A percentile compares a stretch with the other conserved stretches of the same genome.
These are phyloP conservation scores for Cephalopterus ornatus DNA, from an alignment of 2,113 vertebrate species.

Conservation along the genomic window DNA sequence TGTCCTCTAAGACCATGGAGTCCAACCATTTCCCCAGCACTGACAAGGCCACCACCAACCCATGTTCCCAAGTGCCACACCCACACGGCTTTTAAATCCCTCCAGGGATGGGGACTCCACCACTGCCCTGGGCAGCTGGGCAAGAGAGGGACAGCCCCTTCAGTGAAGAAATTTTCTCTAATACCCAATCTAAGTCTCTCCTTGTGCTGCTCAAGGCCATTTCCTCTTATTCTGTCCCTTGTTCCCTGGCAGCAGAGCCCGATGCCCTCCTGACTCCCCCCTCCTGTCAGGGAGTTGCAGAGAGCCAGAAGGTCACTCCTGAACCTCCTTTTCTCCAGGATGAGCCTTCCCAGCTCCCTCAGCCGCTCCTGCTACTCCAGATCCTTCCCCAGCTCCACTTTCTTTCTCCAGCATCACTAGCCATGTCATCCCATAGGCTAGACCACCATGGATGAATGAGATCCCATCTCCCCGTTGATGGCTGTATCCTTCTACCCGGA, in stretches of 20 bases:
- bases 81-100: background rate
- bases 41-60: no score
- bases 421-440: rapidly evolving
- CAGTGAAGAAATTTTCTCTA: background rate
- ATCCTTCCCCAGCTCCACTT: background rate
- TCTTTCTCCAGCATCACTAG: background rate
- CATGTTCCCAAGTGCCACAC: rapidly evolving
- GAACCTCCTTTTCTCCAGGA: background rate
- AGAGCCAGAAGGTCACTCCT: background rate
- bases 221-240: background rate
- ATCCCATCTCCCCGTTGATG: rapidly evolving
- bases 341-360: background rate
- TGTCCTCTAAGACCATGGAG: no score
- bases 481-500: background rate
- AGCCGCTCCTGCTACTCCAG: background rate
- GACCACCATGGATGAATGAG: rapidly evolving
- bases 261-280: rapidly evolving
- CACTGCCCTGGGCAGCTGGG: background rate
- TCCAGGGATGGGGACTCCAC: no score
- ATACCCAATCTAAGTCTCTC: rapidly evolving
- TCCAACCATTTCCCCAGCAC: no score
- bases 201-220: rapidly evolving
- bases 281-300: background rate
- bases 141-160: background rate
- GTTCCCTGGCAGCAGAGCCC: background rate